Evolutionary conservation across 2,113 vertebrate genomes (phyloP), one percentile per base, ranked within the genome.

Genomic region (Melanerpes aurifrons): DNA sequence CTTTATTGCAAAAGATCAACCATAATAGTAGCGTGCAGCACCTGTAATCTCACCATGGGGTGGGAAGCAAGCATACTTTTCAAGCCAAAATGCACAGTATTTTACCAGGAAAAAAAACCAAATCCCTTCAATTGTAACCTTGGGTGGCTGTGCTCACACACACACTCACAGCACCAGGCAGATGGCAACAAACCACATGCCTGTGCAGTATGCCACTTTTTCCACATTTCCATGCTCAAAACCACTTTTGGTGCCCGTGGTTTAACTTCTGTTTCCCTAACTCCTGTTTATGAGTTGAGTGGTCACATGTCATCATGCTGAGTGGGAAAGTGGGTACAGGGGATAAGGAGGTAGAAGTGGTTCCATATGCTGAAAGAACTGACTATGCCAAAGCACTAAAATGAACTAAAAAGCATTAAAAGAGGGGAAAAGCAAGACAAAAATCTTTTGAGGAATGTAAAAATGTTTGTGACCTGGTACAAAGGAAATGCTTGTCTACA

Each of bases 221-320:
- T 97, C 97, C 97, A 97, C 97, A 97, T 96, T 96, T 82, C 48
- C 91, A 96, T 95, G 92, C 94, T 94, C 87, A 90, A 97, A 96
- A 96, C 97, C 97, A 87, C 95, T 97, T 96, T 96, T 76, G 87
- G 94, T 96, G 95, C 95, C 97, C 93, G 95, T 97, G 97, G 97
- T 97, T 97, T 97, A 97, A 97, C 96, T 96, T 98, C 96, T 96
- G 96, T 97, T 98, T 97, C 97, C 95, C 96, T 97, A 97, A 97
- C 92, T 97, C 94, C 92, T 96, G 81, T 97, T 97, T 98, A 97
- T 96, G 95, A 97, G 96, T 96, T 79, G 93, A 97, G 97, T 50
- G 96, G 97, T 97, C 97, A 95, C 96, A 94, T 95, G 96, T 95
- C 97, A 96, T 94, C 96, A 92, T 96, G 89, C 93, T 91, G 97